Evolutionary conservation across 2,888 invertebrate species (phyloP), one percentile per base, ranked within the genome.

Genomic region (Harpagoxenus sublaevis): DNA sequence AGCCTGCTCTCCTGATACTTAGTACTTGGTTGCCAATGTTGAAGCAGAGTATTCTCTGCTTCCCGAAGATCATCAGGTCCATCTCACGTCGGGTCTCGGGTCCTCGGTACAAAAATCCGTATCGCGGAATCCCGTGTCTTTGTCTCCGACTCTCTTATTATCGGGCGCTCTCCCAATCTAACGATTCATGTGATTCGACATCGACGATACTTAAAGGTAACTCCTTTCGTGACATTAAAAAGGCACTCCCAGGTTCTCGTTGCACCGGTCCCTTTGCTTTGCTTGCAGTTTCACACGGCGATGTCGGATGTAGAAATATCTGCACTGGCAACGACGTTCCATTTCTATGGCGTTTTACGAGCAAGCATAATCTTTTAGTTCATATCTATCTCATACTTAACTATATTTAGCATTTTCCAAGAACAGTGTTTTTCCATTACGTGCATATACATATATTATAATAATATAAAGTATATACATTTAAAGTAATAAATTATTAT

Each of bases 181-280:
- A 81, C 86, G 89, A 89, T 84, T 88, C 88, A 89, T 89, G 86
- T 74, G 88, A 86, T 88, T 89, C 89, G 89, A 89, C 90, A 88
- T 86, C 84, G 81, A 39, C 86, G 84, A 83, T 88, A 90, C 90
- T 89, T 89, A 89, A 90, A 89, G 89, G 88, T 89, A 92, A 92
- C 92, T 92, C 88, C 92, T 92, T 90, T 92, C 92, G 92, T 92
- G 92, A 92, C 92, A 92, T 92, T 92, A 92, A 91, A 91, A 91
- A 90, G 92, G 91, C 92, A 92, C 92, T 92, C 92, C 92, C 91
- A 89, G 91, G 86, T 83, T 86, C 86, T 89, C 83, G 83, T 88
- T 88, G 86, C 90, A 81, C 68, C 88, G 90, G 84, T 88, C 90
- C 89, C 88, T 90, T 90, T 90, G 88, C 79, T 68, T 83, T 90